Conservation (phyloP, 2,888 invertebrate genomes). For the Epirrita christyi region DNA sequence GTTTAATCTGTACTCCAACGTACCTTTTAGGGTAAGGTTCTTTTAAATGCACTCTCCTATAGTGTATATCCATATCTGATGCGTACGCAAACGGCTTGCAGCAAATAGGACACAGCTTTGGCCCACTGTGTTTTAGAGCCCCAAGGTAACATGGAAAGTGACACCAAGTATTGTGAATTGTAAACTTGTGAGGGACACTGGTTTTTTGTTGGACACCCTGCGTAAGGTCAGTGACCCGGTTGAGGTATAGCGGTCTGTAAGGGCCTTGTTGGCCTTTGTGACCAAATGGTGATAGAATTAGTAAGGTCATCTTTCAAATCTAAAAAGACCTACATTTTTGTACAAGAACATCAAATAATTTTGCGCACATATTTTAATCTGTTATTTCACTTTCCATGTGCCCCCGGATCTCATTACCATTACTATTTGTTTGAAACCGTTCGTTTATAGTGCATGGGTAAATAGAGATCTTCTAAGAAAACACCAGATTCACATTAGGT, state of each 20-base stretch:
- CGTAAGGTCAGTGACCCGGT: too few relatives aligned
- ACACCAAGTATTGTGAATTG: not conserved
- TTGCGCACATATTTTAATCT: too few relatives aligned
- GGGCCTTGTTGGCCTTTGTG: too few relatives aligned
- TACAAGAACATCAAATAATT: too few relatives aligned
- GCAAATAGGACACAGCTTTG: slow-evolving; percentile 27
- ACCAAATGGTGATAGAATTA: too few relatives aligned
- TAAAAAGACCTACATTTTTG: too few relatives aligned
- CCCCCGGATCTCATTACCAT: not conserved
- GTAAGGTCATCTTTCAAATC: too few relatives aligned
- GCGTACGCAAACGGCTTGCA: slow-evolving; percentile 25
- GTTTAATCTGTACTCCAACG: not conserved
- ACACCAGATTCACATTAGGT: too few relatives aligned
- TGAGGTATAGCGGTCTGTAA: too few relatives aligned
- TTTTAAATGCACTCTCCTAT: slow-evolving; percentile 29
- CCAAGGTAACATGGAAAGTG: slow-evolving; percentile 24
- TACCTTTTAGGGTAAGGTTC: slow-evolving; percentile 32
- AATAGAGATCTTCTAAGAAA: too few relatives aligned
- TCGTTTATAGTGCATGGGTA: not conserved
- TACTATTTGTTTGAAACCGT: not conserved
- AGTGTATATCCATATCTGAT: slow-evolving; percentile 24
- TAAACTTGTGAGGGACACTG: too few relatives aligned
- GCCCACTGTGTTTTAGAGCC: slow-evolving; percentile 15
- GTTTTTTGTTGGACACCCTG: too few relatives aligned
- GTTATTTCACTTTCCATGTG: slow-evolving; percentile 19